Evolutionary conservation across 2,797 vertebrate genomes (phyloP).

Genomic region (Poecilia wingei): DNA sequence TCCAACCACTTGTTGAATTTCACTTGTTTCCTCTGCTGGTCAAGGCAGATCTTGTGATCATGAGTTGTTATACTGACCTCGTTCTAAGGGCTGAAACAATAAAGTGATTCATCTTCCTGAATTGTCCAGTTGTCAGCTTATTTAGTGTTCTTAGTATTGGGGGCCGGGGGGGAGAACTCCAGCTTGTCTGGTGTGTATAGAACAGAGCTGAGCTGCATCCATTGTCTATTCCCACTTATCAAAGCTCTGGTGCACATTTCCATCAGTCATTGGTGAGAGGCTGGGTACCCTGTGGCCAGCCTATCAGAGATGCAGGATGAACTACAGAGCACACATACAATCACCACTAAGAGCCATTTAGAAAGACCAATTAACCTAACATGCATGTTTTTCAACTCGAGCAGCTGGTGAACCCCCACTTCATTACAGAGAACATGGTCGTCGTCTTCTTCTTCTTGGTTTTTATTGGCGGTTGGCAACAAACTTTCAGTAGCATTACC

Average conservation of each 20-base stretch:
- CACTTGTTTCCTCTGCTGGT: constrained; percentile 24
- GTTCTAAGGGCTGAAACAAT: constrained; percentile 40
- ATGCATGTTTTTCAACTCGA: background rate
- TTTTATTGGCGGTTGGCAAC: no score
- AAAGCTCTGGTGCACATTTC: background rate
- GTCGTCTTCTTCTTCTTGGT: no score
- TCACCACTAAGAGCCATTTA: background rate
- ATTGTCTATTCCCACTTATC: background rate
- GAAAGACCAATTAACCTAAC: background rate
- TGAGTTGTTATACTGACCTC: constrained; percentile 7
- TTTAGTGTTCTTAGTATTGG: constrained; percentile 2
- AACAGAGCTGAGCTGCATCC: background rate
- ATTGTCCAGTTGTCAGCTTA: background rate
- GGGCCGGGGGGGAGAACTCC: background rate
- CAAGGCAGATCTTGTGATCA: constrained; percentile 17
- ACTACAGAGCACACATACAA: background rate
- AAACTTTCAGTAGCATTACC: no score
- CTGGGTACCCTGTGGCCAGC: background rate
- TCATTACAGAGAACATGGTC: no score
- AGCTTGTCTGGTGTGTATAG: constrained; percentile 7
- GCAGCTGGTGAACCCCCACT: background rate
- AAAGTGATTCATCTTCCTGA: constrained; percentile 47
- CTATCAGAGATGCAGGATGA: background rate
- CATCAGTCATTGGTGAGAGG: background rate
- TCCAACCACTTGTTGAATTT: constrained; percentile 4